Percentiles rank a stretch among this genome's conserved stretches.
Evolutionary conservation across 2,888 invertebrate genomes (phyloP).

Genomic region (Archips xylosteana): DNA sequence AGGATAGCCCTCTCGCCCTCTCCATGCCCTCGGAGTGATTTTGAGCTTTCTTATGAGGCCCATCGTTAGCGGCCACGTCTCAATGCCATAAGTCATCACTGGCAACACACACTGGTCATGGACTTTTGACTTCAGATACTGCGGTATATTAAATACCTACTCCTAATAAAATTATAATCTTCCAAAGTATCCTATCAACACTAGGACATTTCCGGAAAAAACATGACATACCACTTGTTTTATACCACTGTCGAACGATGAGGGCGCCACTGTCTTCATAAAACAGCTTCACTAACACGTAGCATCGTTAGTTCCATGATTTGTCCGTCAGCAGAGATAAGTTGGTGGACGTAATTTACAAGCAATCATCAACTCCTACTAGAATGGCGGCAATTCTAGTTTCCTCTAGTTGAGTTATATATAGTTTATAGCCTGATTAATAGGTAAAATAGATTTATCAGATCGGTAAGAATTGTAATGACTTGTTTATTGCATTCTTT

Average conservation of each 20-base stretch:
- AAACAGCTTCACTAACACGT: not conserved
- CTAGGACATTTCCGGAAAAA: not conserved
- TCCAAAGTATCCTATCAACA: not conserved
- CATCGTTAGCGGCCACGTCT: too few species aligned
- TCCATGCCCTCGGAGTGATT: too few species aligned
- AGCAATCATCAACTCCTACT: slow-evolving; percentile 36
- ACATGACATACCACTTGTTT: not conserved
- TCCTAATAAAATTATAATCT: too few species aligned
- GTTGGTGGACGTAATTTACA: slow-evolving; percentile 1
- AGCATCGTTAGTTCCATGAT: slow-evolving; percentile 6
- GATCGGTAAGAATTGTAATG: not conserved
- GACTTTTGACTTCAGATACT: too few species aligned
- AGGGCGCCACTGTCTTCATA: slow-evolving; percentile 31
- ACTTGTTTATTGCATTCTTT: not conserved
- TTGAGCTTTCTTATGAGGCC: too few species aligned
- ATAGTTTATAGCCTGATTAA: slow-evolving; percentile 16
- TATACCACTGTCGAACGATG: not conserved
- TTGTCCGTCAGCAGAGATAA: slow-evolving; percentile 11
- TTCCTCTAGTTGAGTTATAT: slow-evolving; percentile 43
- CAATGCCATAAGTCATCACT: too few species aligned
- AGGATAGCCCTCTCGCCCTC: too few species aligned
- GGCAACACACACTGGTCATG: too few species aligned
- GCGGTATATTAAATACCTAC: too few species aligned
- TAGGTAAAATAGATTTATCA: slow-evolving; percentile 8
- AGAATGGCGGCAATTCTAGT: slow-evolving; percentile 46